Base-by-base conservation (phyloP, 2,888 invertebrate genomes). In the Metalampra italica region DNA sequence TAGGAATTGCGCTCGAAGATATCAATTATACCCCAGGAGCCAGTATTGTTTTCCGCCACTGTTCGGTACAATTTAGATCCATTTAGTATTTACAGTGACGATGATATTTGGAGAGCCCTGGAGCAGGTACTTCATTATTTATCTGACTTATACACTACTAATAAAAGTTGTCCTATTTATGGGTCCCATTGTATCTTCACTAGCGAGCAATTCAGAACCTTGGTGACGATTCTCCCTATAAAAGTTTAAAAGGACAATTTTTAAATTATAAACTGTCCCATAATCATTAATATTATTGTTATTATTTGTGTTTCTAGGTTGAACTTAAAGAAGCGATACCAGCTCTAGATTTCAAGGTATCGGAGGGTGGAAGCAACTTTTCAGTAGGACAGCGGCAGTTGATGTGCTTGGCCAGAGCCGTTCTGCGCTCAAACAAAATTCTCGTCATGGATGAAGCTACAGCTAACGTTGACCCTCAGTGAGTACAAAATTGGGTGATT, bases 381-480 rank as follows among this genome's bases (percentile, higher is more conserved):
- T 97, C 97, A 52, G 96, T 97, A 9, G 98, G 98, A 0, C 97
- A 98, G 75, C 90, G 97, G 22, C 98, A 98, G 73, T 79, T 98
- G 47, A 93, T 98, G 60, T 98, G 97, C 70, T 85, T 98, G 54
- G 97, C 97, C 0, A 91, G 98, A 49, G 97, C 97, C 7, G 93
- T 98, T 62, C 89, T 98, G 7, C 90, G 95, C 46, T 94, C 94
- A 57, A 97, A 97, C 77, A 94, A 92, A 67, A 92, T 98, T 62
- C 86, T 98, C 9, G 94, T 97, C 62, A 91, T 98, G 85, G 97
- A 98, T 71, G 98, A 98, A 85, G 97, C 97, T 4, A 97, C 97
- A 0, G 97, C 97, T 3, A 97, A 97, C 72, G 96, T 97, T 3
- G 97, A 98, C 84, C 95, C 95, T 34, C 94, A 95, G 90, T 90